Evolutionary conservation across 1,140 invertebrate species (phyloP).

Genomic region (Trachymyrmex septentrionalis): DNA sequence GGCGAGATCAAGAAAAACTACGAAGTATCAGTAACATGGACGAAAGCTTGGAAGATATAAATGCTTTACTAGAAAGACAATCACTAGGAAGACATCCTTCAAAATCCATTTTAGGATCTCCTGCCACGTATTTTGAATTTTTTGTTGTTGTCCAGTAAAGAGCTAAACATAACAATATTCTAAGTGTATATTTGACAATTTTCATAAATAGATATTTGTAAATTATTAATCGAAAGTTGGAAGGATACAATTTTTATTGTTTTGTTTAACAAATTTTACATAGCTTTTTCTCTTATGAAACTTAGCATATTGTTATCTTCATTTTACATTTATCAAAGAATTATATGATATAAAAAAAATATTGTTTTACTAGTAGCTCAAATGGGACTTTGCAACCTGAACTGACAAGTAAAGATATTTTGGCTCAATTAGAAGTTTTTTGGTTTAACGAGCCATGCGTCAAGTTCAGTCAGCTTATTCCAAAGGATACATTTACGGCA

Average conservation of each 20-base stretch:
- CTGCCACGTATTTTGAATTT: background rate
- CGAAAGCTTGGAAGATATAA: background rate
- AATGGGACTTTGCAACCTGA: too few relatives aligned
- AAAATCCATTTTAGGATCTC: background rate
- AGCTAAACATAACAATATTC: background rate
- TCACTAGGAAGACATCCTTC: background rate
- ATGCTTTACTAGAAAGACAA: background rate
- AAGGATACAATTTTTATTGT: background rate
- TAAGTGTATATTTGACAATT: background rate
- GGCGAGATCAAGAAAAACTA: background rate
- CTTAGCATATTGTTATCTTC: background rate
- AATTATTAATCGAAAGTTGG: background rate
- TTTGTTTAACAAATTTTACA: background rate
- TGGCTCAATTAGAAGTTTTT: background rate
- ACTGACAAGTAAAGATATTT: background rate
- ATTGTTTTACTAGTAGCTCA: background rate
- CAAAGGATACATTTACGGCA: background rate
- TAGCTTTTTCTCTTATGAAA: background rate
- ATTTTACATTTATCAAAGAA: background rate
- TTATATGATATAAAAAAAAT: slow-evolving; percentile 14
- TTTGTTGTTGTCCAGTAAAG: background rate
- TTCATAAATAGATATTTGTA: background rate
- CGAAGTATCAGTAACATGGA: background rate
- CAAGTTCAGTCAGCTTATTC: background rate
- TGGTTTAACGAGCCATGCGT: background rate